These are phyloP conservation scores for Aselliscus stoliczkanus DNA, from an alignment of 2,797 vertebrate species.

Conservation along the genomic window DNA sequence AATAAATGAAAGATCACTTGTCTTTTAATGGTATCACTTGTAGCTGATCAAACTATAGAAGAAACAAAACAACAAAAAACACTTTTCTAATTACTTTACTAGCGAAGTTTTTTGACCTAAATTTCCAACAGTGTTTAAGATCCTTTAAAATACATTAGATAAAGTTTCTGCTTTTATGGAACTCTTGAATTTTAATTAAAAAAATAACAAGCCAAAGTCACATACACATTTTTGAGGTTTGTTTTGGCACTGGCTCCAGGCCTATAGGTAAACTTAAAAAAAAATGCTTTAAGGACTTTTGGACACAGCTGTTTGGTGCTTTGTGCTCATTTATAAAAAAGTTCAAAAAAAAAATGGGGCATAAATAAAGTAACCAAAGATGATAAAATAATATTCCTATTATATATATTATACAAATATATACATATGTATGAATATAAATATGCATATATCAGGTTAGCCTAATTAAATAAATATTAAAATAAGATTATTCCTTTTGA, in stretches of 20 bases:
- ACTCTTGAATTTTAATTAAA: not conserved
- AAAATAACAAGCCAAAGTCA: not conserved
- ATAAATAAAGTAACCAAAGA: not conserved
- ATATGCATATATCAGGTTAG: not conserved
- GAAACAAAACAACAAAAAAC: not conserved
- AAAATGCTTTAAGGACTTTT: not conserved
- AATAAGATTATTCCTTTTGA: not conserved
- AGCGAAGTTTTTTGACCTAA: not conserved
- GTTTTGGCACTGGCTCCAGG: not conserved
- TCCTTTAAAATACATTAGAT: not conserved
- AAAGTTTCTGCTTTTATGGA: not conserved
- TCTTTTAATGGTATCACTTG: not conserved
- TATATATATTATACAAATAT: not conserved
- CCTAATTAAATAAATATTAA: not conserved
- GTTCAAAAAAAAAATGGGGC: not conserved
- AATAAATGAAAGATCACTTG: not conserved
- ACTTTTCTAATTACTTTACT: not conserved
- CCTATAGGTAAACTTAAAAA: not conserved
- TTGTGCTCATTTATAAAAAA: not conserved
- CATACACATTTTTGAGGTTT: not conserved
- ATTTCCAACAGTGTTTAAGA: not conserved
- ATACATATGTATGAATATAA: not conserved
- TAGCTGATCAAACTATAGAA: not conserved
- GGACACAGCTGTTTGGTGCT: not conserved
- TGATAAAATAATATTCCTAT: not conserved